These are phyloP conservation scores for Silvanus unidentatus DNA, from an alignment of 2,888 invertebrate genomes.

Conservation along the genomic window DNA sequence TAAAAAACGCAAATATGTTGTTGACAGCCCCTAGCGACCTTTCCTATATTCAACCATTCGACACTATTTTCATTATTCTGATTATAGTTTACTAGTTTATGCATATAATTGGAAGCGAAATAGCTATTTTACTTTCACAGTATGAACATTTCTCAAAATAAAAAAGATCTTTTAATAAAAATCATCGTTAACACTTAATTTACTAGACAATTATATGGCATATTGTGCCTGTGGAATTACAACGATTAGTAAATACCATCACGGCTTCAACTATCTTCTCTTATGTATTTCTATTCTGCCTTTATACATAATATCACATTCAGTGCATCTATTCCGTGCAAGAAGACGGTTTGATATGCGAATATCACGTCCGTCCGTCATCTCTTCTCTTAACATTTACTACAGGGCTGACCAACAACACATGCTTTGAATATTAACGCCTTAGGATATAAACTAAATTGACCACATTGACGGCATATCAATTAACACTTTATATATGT, in stretches of 20 bases:
- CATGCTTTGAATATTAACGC: conserved; percentile 14
- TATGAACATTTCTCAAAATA: no score
- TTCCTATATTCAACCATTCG: no score
- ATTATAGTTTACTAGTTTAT: no score
- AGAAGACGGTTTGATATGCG: conserved; percentile 12
- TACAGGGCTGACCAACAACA: conserved; percentile 9
- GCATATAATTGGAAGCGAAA: no score
- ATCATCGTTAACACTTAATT: conserved; percentile 9
- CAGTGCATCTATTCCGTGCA: conserved; percentile 16
- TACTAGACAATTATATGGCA: conserved; percentile 9
- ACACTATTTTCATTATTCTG: no score
- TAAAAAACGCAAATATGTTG: no score
- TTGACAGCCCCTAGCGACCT: no score
- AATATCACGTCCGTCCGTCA: conserved; percentile 14
- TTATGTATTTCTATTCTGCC: no score
- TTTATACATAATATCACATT: no score
- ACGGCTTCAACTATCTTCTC: conserved; percentile 16
- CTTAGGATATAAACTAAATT: conserved; percentile 15
- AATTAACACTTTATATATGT: conserved; percentile 18
- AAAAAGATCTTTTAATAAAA: no score
- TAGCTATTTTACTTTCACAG: no score
- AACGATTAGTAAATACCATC: conserved; percentile 25
- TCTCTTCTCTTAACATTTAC: conserved; percentile 6
- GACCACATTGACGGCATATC: conserved; percentile 20
- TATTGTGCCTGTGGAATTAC: conserved; percentile 12